Percentiles rank a stretch among this genome's conserved stretches.
phyloP scores from a whole-genome alignment of 2,888 invertebrate genomes.

The Thera britannica region DNA sequence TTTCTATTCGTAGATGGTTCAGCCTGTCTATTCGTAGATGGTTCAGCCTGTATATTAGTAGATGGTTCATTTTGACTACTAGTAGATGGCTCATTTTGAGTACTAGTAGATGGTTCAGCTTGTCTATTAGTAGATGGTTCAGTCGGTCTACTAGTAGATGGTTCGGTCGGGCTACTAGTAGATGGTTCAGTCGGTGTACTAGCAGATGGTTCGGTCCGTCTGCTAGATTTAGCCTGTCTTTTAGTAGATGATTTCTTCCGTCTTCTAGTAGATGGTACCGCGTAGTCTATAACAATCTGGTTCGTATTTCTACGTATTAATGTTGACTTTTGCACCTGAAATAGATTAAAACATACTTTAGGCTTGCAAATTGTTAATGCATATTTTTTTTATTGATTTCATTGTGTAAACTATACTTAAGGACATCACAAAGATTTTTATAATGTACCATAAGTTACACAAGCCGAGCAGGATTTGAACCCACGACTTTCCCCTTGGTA shows the following conservation, averaged over 20 bases:
- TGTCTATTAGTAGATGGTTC: constrained; percentile 33
- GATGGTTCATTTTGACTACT: constrained; percentile 51
- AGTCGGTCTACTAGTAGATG: background rate
- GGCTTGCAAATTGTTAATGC: too few relatives aligned
- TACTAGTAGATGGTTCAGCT: background rate
- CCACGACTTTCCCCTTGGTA: too few relatives aligned
- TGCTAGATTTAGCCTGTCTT: background rate
- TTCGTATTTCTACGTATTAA: constrained; percentile 53
- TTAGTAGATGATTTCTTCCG: background rate
- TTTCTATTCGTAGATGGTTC: too few relatives aligned
- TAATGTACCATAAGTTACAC: too few relatives aligned
- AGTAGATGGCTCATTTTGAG: background rate
- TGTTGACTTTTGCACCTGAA: constrained; percentile 65
- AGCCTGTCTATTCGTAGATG: background rate
- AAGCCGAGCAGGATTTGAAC: too few relatives aligned
- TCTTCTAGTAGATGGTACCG: background rate
- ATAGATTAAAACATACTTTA: background rate
- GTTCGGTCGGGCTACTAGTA: background rate
- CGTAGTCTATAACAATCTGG: background rate
- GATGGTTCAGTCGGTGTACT: background rate
- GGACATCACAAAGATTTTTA: too few relatives aligned
- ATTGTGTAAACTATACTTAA: too few relatives aligned
- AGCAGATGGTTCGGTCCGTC: background rate
- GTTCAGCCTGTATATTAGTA: background rate
- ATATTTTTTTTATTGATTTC: too few relatives aligned